Evolutionary conservation across 2,113 vertebrate species (phyloP).

Genomic region (Leptobrachium ailaonicum): DNA sequence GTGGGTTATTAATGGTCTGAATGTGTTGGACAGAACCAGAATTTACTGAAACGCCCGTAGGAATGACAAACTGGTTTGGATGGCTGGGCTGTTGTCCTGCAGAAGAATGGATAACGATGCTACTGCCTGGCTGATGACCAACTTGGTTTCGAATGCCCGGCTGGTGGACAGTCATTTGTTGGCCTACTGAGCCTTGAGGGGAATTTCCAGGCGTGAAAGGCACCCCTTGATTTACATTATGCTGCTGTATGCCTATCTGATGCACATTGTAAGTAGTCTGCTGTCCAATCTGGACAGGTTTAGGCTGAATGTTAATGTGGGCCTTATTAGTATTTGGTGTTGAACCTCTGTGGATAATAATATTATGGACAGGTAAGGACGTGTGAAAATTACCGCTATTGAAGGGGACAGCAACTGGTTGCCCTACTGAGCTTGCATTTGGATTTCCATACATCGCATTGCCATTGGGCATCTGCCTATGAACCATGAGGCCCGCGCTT

Average conservation of each 20-base stretch:
- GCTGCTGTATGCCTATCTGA: conserved; percentile 74
- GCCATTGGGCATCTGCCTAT: conserved; percentile 77
- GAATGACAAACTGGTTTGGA: conserved; percentile 87
- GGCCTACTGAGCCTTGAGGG: conserved; percentile 72
- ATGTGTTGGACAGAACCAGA: conserved; percentile 81
- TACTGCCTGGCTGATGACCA: conserved; percentile 70
- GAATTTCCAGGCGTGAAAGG: conserved; percentile 71
- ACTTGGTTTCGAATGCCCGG: conserved; percentile 72
- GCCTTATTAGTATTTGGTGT: conserved; percentile 80
- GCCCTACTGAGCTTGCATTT: conserved; percentile 74
- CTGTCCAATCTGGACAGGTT: conserved; percentile 84
- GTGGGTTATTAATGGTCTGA: conserved; percentile 82
- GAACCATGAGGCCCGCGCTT: conserved; percentile 74
- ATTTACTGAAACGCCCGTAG: conserved; percentile 81
- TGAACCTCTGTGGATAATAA: conserved; percentile 94
- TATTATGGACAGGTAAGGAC: conserved; percentile 91
- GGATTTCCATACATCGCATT: conserved; percentile 81
- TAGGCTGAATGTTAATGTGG: conserved; percentile 90
- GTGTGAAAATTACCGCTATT: conserved; percentile 86
- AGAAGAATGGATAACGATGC: conserved; percentile 80
- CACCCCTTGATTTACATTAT: conserved; percentile 74
- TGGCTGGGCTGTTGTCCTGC: conserved; percentile 81
- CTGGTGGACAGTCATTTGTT: conserved; percentile 78
- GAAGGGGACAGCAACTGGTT: conserved; percentile 88
- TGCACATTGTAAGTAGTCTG: conserved; percentile 87